Percentiles rank a stretch among this genome's conserved stretches.
phyloP scores from a whole-genome alignment of 2,888 invertebrate genomes.

The Yponomeuta plumbellus region DNA sequence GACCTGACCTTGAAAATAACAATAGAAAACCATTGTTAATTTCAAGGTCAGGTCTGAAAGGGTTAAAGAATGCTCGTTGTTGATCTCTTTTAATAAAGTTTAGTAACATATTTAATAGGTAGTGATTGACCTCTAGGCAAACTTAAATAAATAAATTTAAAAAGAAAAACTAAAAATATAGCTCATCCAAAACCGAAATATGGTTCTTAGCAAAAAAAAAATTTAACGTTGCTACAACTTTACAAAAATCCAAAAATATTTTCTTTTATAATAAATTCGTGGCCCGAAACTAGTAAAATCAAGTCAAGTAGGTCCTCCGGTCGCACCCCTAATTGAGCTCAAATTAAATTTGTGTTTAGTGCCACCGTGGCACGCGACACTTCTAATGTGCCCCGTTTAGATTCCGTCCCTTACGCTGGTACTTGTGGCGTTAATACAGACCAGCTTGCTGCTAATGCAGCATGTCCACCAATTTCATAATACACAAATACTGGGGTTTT shows the following conservation, averaged over 20 bases:
- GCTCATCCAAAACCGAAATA: neutral
- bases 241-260: neutral
- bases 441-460: no score
- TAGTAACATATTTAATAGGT: no score
- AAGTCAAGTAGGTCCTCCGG: neutral
- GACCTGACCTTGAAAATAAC: no score
- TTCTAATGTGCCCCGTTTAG: neutral
- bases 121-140: no score
- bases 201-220: neutral
- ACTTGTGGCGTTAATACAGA: neutral
- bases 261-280: neutral
- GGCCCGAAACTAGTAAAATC: neutral
- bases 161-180: neutral
- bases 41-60: no score
- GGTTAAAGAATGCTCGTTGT: no score
- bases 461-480: no score
- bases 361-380: neutral
- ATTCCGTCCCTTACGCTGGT: neutral
- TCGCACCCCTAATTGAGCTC: conserved; percentile 4
- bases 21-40: no score
- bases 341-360: conserved; percentile 7
- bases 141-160: neutral
- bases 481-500: no score
- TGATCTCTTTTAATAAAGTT: no score
- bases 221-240: neutral